Conservation (phyloP, 2,797 vertebrate species). For the Tympanoctomys barrerae region DNA sequence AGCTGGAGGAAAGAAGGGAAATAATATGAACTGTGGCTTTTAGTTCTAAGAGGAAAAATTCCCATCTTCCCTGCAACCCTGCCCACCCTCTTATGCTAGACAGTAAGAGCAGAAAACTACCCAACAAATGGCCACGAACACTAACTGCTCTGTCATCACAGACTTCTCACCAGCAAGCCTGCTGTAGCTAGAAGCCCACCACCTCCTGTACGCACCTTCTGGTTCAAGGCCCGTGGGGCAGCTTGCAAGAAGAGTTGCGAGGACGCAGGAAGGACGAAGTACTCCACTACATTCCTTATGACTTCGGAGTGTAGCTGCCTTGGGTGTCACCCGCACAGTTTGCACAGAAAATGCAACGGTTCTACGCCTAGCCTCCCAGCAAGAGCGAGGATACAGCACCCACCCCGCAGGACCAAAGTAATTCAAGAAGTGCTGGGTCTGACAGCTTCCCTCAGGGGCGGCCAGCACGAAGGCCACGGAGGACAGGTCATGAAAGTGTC, state of each 20-base stretch:
- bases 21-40: slow-evolving; percentile 20
- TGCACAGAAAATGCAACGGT: background rate
- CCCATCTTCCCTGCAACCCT: background rate
- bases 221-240: background rate
- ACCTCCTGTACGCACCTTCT: slow-evolving; percentile 54
- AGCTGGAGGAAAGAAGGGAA: slow-evolving; percentile 39
- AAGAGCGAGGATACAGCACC: background rate
- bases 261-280: background rate
- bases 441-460: background rate
- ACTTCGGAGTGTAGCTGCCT: background rate
- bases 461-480: background rate
- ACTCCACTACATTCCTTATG: slow-evolving; percentile 10
- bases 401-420: background rate
- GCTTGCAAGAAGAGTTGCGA: background rate
- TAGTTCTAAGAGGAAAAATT: slow-evolving; percentile 6
- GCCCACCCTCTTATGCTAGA: background rate
- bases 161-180: background rate
- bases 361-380: background rate
- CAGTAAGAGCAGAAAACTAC: background rate
- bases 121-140: background rate
- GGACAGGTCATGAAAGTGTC: background rate
- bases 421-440: background rate
- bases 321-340: slow-evolving; percentile 37
- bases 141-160: background rate
- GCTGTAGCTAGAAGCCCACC: background rate